Conservation (phyloP, 2,888 invertebrate species). For the Spodoptera picta region DNA sequence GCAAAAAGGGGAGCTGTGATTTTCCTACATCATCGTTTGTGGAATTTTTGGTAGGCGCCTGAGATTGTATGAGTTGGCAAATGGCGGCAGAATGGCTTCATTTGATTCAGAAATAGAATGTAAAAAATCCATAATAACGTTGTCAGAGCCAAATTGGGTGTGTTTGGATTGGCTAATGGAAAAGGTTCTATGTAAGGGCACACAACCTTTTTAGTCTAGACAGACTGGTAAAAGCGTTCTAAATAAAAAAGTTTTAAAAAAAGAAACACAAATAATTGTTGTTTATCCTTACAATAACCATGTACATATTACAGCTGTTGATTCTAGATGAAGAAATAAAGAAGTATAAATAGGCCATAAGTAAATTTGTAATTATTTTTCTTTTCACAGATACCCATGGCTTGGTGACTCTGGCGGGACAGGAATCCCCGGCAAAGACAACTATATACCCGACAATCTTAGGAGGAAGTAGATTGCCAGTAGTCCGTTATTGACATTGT, state of each 20-base stretch:
- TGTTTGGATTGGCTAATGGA: no score
- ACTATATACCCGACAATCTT: slow-evolving; percentile 93
- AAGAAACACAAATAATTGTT: no score
- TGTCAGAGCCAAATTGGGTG: not conserved
- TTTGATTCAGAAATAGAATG: slow-evolving; percentile 1
- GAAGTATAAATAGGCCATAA: no score
- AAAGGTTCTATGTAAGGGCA: no score
- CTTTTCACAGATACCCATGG: slow-evolving; percentile 93
- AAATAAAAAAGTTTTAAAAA: no score
- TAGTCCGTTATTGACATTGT: slow-evolving; percentile 45
- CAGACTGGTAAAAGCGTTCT: no score
- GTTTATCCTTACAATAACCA: no score
- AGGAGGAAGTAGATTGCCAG: slow-evolving; percentile 73
- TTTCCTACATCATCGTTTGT: slow-evolving; percentile 24
- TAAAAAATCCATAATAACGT: not conserved
- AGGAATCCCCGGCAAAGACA: slow-evolving; percentile 93
- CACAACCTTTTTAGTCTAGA: no score
- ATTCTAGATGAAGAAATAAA: no score
- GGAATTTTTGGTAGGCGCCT: slow-evolving; percentile 23
- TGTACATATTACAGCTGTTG: no score
- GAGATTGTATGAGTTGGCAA: slow-evolving; percentile 7
- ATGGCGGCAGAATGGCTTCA: slow-evolving; percentile 1
- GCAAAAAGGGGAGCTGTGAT: slow-evolving; percentile 18
- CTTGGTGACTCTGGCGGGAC: slow-evolving; percentile 95
- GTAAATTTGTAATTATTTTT: not conserved